phyloP scores from a whole-genome alignment of 2,113 vertebrate genomes.

The Cyphomyrus discorhynchus region DNA sequence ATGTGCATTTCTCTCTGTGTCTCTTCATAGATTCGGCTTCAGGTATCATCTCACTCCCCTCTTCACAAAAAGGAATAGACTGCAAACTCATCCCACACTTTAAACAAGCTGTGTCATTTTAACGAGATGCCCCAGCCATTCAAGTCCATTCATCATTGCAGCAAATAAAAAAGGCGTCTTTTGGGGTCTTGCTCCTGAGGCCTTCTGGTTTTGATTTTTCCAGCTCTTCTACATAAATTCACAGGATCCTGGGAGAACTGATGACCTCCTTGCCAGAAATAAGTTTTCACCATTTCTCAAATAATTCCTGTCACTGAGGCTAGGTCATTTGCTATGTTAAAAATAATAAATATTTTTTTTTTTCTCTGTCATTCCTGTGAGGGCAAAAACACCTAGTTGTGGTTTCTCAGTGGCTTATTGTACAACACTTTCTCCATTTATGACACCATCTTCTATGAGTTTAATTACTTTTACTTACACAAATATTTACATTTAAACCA shows the following conservation, averaged over 20 bases:
- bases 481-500: background rate
- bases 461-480: background rate
- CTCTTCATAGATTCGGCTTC: background rate
- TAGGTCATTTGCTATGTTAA: background rate
- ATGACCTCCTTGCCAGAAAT: slow-evolving; percentile 3
- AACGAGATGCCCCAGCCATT: background rate
- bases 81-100: background rate
- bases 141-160: background rate
- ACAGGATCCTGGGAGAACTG: background rate
- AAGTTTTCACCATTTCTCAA: background rate
- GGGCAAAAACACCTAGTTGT: background rate
- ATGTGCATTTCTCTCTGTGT: background rate
- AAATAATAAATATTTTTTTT: background rate
- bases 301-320: background rate
- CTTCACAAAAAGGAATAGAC: background rate
- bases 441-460: background rate
- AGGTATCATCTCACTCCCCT: background rate
- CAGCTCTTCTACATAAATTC: background rate
- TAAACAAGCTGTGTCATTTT: background rate
- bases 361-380: background rate
- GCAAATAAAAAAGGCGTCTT: background rate
- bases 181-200: background rate
- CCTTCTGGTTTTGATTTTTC: background rate
- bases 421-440: background rate
- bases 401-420: background rate